These are phyloP conservation scores for Catocala nupta DNA, from an alignment of 2,888 invertebrate genomes.

Conservation along the genomic window DNA sequence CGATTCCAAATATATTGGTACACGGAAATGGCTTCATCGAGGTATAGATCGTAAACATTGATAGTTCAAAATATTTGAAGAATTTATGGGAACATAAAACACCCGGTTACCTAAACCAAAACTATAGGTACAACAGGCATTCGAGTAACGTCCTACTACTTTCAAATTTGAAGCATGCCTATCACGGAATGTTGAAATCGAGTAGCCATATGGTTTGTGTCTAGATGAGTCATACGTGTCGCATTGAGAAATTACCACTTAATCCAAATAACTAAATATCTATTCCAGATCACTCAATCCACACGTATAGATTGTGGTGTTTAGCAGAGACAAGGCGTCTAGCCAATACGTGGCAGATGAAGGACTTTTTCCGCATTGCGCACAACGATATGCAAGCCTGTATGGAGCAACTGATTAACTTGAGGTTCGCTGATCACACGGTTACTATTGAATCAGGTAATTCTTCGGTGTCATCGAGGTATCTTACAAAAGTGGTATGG, in stretches of 20 bases:
- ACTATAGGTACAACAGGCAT: no score
- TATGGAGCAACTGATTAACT: conserved; percentile 85
- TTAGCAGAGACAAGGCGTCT: conserved; percentile 90
- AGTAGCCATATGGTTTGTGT: no score
- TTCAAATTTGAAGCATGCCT: no score
- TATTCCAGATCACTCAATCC: conserved; percentile 91
- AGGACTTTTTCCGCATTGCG: conserved; percentile 90
- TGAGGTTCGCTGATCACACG: conserved; percentile 89
- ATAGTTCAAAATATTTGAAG: no score
- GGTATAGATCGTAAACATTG: no score
- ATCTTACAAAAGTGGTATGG: no score
- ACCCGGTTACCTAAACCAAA: no score
- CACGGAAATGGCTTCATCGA: background rate
- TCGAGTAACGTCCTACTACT: no score
- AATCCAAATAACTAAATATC: background rate
- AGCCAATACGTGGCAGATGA: conserved; percentile 92
- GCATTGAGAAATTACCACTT: no score
- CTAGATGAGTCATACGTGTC: no score
- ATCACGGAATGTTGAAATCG: no score
- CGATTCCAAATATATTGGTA: background rate
- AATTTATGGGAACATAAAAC: no score
- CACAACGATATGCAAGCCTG: conserved; percentile 89
- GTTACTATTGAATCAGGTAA: conserved; percentile 83
- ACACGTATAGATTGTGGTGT: conserved; percentile 93
- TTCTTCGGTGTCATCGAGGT: background rate